Conservation (phyloP, 2,113 vertebrate genomes). For the Sinosuthora webbiana region DNA sequence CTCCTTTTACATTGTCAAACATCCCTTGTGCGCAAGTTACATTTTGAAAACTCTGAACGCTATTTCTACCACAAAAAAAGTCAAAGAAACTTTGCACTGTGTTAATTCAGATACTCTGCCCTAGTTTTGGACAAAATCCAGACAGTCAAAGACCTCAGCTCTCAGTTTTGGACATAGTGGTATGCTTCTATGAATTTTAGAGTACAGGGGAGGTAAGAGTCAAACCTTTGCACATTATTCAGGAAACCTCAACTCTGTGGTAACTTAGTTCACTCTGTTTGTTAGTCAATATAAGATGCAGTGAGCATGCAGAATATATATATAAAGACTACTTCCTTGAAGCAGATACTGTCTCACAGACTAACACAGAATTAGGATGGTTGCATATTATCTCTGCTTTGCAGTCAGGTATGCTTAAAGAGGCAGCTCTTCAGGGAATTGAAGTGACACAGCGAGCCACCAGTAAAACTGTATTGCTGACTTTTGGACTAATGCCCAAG, state of each 20-base stretch:
- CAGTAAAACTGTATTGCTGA: background rate
- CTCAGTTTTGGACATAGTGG: background rate
- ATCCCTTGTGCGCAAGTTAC: background rate
- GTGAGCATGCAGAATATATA: background rate
- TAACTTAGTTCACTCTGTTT: background rate
- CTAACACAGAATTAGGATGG: background rate
- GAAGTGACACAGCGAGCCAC: background rate
- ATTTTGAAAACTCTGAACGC: background rate
- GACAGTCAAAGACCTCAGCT: background rate
- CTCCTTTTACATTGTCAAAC: constrained; percentile 22
- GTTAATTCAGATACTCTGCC: background rate
- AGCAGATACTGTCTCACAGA: background rate
- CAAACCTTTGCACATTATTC: background rate
- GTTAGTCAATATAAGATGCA: background rate
- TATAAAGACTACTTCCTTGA: background rate
- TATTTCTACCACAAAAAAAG: background rate
- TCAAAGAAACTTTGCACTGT: background rate
- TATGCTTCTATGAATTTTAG: background rate
- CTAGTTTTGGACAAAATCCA: background rate
- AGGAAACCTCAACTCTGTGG: background rate
- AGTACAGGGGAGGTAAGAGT: background rate
- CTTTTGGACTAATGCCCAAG: background rate
- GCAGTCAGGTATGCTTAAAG: background rate
- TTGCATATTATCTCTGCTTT: background rate
- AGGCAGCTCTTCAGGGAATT: background rate